A percentile compares a stretch with the other conserved stretches of the same genome.
Conservation (phyloP, 2,797 vertebrate species). For the Botia almorhae region DNA sequence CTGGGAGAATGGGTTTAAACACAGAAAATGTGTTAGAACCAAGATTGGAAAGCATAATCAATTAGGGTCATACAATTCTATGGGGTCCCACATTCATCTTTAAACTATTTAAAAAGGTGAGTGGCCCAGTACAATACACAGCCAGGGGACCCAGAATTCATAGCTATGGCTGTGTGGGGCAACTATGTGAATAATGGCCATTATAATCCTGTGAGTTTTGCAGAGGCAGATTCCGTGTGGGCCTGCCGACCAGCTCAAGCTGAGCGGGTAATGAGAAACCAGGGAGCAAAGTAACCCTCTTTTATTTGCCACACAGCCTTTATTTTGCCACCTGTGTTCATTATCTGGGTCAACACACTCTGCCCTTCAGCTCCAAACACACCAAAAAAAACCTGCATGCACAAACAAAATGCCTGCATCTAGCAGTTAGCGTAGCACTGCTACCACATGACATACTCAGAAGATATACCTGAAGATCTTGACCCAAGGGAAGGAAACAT, state of each 20-base stretch:
- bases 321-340: constrained; percentile 38
- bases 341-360: constrained; percentile 70
- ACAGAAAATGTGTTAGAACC: background rate
- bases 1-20: background rate
- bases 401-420: background rate
- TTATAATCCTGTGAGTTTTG: background rate
- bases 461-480: constrained; percentile 1
- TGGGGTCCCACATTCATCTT: no score
- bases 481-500: background rate
- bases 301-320: constrained; percentile 23
- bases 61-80: no score
- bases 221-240: background rate
- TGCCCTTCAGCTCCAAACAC: constrained; percentile 52
- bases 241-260: background rate
- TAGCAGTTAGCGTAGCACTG: background rate
- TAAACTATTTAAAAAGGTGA: background rate
- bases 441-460: constrained; percentile 4
- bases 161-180: background rate
- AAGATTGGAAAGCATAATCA: no score
- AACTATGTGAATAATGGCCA: background rate
- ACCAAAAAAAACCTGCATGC: constrained; percentile 3
- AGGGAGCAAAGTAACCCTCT: constrained; percentile 25
- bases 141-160: background rate
- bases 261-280: constrained; percentile 26
- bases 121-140: background rate